Conservation (phyloP, 92 coral and sea anemone species). For the Zoanthus sansibaricus region DNA sequence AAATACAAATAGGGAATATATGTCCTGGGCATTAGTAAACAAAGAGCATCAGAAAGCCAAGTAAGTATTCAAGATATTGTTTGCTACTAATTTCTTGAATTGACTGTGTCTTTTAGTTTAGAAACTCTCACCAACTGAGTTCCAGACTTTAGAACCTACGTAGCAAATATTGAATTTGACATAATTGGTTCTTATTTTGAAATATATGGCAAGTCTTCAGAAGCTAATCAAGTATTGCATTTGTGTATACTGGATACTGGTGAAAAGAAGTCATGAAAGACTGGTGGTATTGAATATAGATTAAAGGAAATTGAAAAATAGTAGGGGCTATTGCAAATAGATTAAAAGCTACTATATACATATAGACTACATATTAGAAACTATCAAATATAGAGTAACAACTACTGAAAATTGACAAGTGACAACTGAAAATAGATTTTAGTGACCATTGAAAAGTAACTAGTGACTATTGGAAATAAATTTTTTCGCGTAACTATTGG, state of each 20-base stretch:
- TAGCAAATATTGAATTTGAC: conserved; percentile 10
- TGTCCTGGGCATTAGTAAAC: conserved; percentile 6
- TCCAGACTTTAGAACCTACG: conserved; percentile 19
- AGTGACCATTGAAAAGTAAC: too few relatives aligned
- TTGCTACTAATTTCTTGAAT: conserved; percentile 6
- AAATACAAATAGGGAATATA: conserved; percentile 1
- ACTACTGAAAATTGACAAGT: too few relatives aligned
- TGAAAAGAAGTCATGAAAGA: too few relatives aligned
- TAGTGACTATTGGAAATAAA: too few relatives aligned
- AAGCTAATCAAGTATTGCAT: conserved; percentile 1
- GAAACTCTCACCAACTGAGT: background rate
- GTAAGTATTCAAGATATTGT: background rate
- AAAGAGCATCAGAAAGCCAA: background rate
- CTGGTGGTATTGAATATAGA: too few relatives aligned
- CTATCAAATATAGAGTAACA: too few relatives aligned
- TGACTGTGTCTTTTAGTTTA: background rate
- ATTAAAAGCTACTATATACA: too few relatives aligned
- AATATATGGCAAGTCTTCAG: background rate
- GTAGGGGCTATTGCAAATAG: too few relatives aligned
- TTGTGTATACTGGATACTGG: background rate
- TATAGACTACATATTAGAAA: too few relatives aligned
- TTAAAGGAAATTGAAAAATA: too few relatives aligned
- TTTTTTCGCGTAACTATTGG: too few relatives aligned
- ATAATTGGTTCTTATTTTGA: conserved; percentile 18
- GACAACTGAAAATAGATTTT: too few relatives aligned